These are phyloP conservation scores for Dendrolimus kikuchii DNA, from an alignment of 1,140 invertebrate species.

Conservation along the genomic window DNA sequence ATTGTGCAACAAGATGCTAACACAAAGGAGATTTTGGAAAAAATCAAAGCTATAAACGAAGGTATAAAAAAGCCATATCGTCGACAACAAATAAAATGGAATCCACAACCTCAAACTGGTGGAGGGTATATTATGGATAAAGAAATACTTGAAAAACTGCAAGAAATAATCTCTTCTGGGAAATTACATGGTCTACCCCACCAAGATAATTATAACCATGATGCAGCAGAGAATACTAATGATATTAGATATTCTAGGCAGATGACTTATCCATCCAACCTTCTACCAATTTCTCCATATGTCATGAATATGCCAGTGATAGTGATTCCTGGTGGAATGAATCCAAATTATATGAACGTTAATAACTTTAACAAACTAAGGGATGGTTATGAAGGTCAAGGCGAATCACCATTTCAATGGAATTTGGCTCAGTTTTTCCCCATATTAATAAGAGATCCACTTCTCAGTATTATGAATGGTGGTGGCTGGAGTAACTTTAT, in stretches of 20 bases:
- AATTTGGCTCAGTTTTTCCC: constrained; percentile 71
- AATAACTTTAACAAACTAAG: constrained; percentile 3
- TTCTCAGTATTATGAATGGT: constrained; percentile 60
- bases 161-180: constrained; percentile 45
- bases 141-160: constrained; percentile 43
- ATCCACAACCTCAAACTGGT: constrained; percentile 24
- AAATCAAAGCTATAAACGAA: constrained; percentile 53
- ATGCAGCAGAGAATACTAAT: constrained; percentile 18
- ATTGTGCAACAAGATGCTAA: constrained; percentile 20
- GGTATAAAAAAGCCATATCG: constrained; percentile 36
- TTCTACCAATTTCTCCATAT: constrained; percentile 28
- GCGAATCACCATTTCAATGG: constrained; percentile 32
- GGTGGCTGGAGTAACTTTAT: constrained; percentile 70
- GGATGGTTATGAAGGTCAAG: background rate
- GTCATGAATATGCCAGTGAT: constrained; percentile 43
- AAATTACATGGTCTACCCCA: constrained; percentile 26
- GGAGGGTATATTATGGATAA: constrained; percentile 33
- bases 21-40: constrained; percentile 46
- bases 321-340: constrained; percentile 21
- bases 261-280: constrained; percentile 24
- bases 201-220: constrained; percentile 21
- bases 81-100: constrained; percentile 25
- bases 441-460: constrained; percentile 72
- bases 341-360: constrained; percentile 21
- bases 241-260: constrained; percentile 30